A percentile compares a stretch with the other conserved stretches of the same genome.
Evolutionary conservation across 2,888 invertebrate species (phyloP).

Genomic region (Heliconius cydno): DNA sequence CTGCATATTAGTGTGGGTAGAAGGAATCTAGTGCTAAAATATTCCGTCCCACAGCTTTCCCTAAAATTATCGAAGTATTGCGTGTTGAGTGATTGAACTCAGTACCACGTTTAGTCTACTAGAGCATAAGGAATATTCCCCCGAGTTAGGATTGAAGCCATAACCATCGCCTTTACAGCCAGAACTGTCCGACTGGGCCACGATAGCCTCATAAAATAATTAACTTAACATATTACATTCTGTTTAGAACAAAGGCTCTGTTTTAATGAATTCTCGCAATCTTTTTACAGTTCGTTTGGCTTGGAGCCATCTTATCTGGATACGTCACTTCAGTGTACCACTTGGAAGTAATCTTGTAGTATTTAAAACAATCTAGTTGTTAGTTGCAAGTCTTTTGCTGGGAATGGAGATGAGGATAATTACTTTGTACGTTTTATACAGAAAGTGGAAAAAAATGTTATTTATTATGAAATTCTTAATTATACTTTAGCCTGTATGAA

Average conservation of each 20-base stretch:
- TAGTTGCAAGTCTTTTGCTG: background rate
- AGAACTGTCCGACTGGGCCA: too few species aligned
- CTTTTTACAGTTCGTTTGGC: constrained; percentile 20
- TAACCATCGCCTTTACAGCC: too few species aligned
- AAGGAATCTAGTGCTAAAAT: too few species aligned
- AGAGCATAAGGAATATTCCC: too few species aligned
- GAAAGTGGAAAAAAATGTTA: background rate
- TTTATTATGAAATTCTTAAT: background rate
- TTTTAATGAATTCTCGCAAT: constrained; percentile 24
- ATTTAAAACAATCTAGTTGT: constrained; percentile 12
- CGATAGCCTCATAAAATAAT: background rate
- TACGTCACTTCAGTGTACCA: constrained; percentile 16
- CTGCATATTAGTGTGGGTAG: too few species aligned
- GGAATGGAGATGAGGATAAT: background rate
- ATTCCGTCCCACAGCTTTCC: too few species aligned
- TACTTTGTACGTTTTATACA: background rate
- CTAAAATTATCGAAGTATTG: too few species aligned
- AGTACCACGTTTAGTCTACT: too few species aligned
- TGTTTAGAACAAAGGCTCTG: background rate
- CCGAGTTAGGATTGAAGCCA: too few species aligned
- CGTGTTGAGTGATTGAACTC: too few species aligned
- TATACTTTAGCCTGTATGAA: background rate
- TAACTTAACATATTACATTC: background rate
- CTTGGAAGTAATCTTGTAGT: constrained; percentile 16
- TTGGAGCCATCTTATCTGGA: constrained; percentile 25